A percentile compares a stretch with the other conserved stretches of the same genome.
Evolutionary conservation across 2,113 vertebrate species (phyloP).

Genomic region (Platysteira castanea): DNA sequence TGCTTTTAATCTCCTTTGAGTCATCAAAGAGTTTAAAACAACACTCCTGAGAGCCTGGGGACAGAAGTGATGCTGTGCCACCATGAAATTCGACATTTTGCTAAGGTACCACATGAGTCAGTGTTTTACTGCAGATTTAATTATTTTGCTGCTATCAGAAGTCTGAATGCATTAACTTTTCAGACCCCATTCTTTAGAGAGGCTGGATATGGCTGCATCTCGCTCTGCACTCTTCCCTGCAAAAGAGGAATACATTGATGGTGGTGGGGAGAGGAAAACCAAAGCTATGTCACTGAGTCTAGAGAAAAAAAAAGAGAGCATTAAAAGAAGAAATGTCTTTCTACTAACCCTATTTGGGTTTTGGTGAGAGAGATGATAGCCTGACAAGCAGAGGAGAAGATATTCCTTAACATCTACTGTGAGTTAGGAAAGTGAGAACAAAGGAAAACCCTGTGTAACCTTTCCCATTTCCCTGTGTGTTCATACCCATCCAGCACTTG

Average conservation of each 20-base stretch:
- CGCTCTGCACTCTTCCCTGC: background rate
- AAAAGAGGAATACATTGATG: background rate
- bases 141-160: conserved; percentile 4
- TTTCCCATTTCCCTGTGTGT: background rate
- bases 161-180: background rate
- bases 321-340: background rate
- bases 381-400: background rate
- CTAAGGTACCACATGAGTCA: background rate
- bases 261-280: background rate
- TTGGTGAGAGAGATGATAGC: background rate
- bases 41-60: background rate
- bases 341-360: background rate
- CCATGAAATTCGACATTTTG: conserved; percentile 17
- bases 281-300: background rate
- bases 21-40: background rate
- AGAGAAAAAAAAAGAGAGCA: background rate
- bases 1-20: background rate
- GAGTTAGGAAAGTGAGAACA: background rate
- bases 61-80: background rate
- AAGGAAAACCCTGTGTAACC: background rate
- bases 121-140: background rate
- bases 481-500: background rate
- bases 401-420: background rate
- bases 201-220: background rate
- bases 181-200: background rate